Evolutionary conservation across 2,113 vertebrate genomes (phyloP).

Genomic region (Lipophrys pholis): DNA sequence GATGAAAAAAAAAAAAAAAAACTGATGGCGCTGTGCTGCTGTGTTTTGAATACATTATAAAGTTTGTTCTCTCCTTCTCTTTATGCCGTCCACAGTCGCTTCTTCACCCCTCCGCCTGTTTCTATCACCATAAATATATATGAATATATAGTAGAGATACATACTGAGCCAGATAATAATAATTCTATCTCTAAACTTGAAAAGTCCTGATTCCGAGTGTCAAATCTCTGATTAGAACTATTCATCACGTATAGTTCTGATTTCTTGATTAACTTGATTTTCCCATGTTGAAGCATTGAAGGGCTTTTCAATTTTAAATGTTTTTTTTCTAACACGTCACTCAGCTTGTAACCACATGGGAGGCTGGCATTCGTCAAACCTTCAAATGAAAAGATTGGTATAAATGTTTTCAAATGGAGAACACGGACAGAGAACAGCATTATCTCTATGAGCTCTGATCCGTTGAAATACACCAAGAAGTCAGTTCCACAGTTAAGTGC

Average conservation of each 20-base stretch:
- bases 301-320: slow-evolving; percentile 35
- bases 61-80: slow-evolving; percentile 23
- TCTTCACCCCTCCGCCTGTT: neutral
- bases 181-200: slow-evolving; percentile 24
- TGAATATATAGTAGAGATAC: neutral
- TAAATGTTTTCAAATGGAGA: too few relatives aligned
- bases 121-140: neutral
- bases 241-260: neutral
- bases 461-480: neutral
- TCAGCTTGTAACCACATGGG: slow-evolving; percentile 5
- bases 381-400: too few relatives aligned
- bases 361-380: slow-evolving; percentile 9
- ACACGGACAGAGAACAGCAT: neutral
- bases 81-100: slow-evolving; percentile 13
- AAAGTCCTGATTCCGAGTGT: neutral
- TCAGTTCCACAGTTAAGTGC: slow-evolving; percentile 23
- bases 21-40: neutral
- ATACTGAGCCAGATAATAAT: neutral
- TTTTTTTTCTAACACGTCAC: neutral
- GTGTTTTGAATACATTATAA: neutral
- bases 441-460: neutral
- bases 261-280: neutral
- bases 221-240: neutral
- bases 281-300: neutral
- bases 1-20: neutral